Evolutionary conservation across 2,113 vertebrate genomes (phyloP), one percentile per base, ranked within the genome.

Genomic region (Hippocampus guttulatus): DNA sequence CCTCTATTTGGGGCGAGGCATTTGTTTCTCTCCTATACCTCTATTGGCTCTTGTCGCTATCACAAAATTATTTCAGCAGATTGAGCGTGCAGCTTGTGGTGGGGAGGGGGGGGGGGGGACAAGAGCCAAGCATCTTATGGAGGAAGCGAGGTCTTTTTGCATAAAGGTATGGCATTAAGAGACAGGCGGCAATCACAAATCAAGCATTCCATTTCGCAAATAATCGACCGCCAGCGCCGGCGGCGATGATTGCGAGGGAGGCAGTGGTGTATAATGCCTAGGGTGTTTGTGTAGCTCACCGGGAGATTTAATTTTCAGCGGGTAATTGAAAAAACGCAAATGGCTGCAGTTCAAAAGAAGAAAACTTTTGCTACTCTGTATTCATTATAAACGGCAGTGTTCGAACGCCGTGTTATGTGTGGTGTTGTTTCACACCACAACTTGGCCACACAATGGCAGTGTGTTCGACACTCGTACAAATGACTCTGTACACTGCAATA

Each of bases 291-390:
- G 69, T 85, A 84, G 71, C 86, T 92, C 77, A 70, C 84, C 77
- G 58, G 57, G 67, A 81, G 88, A 89, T 91, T 91, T 84, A 86
- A 83, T 74, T 86, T 89, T 86, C 78, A 77, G 84, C 70, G 25
- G 75, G 77, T 89, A 85, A 90, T 90, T 91, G 89, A 84, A 45
- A 65, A 65, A 65, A 38, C 33, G 41, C 87, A 89, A 85, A 84
- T 75, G 15, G 49, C 16, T 3, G 75, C 75, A 71, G 70, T 30
- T 58, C 40, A 7, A 7, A 65, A 66, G 43, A 43, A 71, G 70
- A 72, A 69, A 41, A 55, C 52, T 55, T 38, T 55, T 55, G 21
- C 66, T 60, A 30, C 82, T 80, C 67, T 45, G 45, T 51, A 45
- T 75, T 81, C 85, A 85, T 73, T 43, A 61, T 15, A 30, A 61